phyloP scores from a whole-genome alignment of 2,888 invertebrate genomes.

The Athripsodes cinereus region DNA sequence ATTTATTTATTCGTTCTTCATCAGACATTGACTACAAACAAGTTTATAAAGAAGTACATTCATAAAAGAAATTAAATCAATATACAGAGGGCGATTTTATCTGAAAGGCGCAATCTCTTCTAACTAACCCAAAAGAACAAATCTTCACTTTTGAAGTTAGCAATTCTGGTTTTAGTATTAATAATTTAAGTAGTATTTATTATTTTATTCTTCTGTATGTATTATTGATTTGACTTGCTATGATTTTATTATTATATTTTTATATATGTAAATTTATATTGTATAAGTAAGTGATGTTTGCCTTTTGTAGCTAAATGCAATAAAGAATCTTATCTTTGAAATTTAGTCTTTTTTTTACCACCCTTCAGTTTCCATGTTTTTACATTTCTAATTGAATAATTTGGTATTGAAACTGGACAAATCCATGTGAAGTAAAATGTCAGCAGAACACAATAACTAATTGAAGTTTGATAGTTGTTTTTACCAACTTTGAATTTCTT shows the following conservation, averaged over 20 bases:
- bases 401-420: too few species aligned
- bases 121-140: too few species aligned
- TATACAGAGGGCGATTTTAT: too few species aligned
- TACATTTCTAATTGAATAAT: neutral
- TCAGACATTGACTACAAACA: too few species aligned
- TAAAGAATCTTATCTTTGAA: constrained; percentile 4
- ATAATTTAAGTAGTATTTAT: neutral
- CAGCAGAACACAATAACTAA: neutral
- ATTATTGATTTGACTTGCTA: neutral
- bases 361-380: neutral
- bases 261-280: neutral
- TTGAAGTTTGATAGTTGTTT: too few species aligned
- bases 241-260: neutral
- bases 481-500: too few species aligned
- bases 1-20: too few species aligned
- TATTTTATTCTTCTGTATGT: neutral
- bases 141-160: too few species aligned
- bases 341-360: neutral
- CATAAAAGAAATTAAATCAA: too few species aligned
- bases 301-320: constrained; percentile 7
- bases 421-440: too few species aligned
- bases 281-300: constrained; percentile 6
- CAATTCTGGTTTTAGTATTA: neutral
- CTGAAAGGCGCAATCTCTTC: too few species aligned
- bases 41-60: too few species aligned